Conservation (phyloP, 2,113 vertebrate species). For the Sylvia atricapilla region DNA sequence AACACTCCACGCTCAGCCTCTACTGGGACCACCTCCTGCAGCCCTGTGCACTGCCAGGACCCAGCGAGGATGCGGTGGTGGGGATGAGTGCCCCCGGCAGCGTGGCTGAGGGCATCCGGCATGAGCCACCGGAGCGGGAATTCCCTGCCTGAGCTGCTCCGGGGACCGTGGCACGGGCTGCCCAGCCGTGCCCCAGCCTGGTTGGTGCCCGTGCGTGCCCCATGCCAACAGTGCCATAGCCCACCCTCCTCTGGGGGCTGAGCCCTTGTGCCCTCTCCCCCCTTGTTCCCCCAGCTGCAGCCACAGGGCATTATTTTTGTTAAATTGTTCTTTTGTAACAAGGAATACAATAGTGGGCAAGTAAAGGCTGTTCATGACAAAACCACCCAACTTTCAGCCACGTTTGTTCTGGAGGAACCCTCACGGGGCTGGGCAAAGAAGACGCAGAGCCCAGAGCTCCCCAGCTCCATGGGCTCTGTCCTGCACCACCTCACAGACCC, state of each 20-base stretch:
- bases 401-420: not conserved
- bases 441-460: not conserved
- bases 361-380: not conserved
- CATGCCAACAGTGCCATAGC: not conserved
- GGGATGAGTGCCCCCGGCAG: not conserved
- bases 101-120: not conserved
- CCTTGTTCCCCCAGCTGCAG: not conserved
- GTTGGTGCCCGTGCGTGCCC: not conserved
- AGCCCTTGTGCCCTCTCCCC: not conserved
- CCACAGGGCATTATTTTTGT: not conserved
- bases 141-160: not conserved
- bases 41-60: not conserved
- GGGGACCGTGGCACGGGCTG: accelerated
- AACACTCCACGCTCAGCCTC: slow-evolving; percentile 43
- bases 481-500: not conserved
- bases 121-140: not conserved
- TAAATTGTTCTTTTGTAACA: not conserved
- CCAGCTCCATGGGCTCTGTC: not conserved
- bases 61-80: not conserved
- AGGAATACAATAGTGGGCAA: not conserved
- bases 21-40: slow-evolving; percentile 58
- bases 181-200: not conserved
- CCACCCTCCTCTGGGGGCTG: not conserved
- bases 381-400: not conserved
- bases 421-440: no score